Conservation (phyloP, 2,888 invertebrate genomes). For the Heliconius hortense region DNA sequence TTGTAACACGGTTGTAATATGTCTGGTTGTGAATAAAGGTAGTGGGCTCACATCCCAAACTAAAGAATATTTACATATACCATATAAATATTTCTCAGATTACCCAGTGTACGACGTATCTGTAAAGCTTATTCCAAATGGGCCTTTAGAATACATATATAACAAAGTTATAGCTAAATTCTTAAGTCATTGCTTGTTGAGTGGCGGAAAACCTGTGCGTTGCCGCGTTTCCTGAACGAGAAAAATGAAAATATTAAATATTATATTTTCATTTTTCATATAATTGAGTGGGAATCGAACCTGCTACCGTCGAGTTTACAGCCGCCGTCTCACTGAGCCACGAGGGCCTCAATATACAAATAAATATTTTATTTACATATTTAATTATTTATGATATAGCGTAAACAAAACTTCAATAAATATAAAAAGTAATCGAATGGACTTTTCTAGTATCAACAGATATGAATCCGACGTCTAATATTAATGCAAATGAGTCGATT, state of each 20-base stretch:
- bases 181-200: too few relatives aligned
- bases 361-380: neutral
- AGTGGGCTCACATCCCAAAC: neutral
- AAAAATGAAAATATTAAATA: neutral
- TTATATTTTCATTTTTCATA: too few relatives aligned
- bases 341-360: neutral
- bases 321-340: too few relatives aligned
- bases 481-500: constrained; percentile 40
- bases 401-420: constrained; percentile 37
- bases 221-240: too few relatives aligned
- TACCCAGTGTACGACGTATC: neutral
- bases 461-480: constrained; percentile 31
- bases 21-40: neutral
- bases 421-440: constrained; percentile 32
- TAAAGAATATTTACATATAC: neutral
- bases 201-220: too few relatives aligned
- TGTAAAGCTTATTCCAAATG: neutral
- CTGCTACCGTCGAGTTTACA: too few relatives aligned
- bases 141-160: neutral
- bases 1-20: neutral
- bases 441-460: constrained; percentile 30
- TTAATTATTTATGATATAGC: constrained; percentile 8
- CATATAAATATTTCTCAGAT: neutral
- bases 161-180: neutral
- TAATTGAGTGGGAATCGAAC: too few relatives aligned